A percentile compares a stretch with the other conserved stretches of the same genome.
Evolutionary conservation across 2,797 vertebrate species (phyloP).

Genomic region (Macropodus opercularis): DNA sequence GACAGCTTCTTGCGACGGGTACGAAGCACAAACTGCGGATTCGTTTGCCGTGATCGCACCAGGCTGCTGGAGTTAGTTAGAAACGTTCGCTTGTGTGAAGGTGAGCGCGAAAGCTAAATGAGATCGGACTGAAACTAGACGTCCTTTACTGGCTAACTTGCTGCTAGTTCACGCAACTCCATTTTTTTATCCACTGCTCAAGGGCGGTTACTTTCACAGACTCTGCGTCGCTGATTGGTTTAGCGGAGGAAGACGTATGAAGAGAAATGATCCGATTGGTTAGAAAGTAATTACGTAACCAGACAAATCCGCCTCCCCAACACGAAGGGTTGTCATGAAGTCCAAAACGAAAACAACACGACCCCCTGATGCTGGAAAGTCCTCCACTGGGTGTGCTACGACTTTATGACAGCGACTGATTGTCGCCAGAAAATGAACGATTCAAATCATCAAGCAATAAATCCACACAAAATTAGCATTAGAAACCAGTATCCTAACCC

Average conservation of each 20-base stretch:
- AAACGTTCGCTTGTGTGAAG: accelerated
- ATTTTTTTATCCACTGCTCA: constrained; percentile 52
- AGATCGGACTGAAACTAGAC: neutral
- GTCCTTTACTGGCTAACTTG: constrained; percentile 36
- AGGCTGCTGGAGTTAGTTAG: neutral
- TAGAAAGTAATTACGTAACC: constrained; percentile 28
- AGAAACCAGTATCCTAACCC: too few species aligned
- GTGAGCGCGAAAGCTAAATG: neutral
- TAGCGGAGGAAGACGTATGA: accelerated
- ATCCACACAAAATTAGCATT: too few species aligned
- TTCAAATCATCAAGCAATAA: too few species aligned
- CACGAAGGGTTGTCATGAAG: neutral
- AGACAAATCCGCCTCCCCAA: constrained; percentile 4
- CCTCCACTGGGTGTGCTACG: neutral
- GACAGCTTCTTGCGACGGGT: neutral
- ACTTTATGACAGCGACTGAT: too few species aligned
- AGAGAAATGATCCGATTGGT: constrained; percentile 37
- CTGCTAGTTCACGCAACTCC: constrained; percentile 52
- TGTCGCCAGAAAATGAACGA: too few species aligned
- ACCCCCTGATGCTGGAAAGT: neutral
- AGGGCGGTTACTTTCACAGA: constrained; percentile 29
- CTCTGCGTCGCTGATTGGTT: constrained; percentile 50
- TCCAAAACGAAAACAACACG: constrained; percentile 20
- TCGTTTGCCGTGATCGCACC: neutral
- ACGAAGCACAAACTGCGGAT: neutral